Conservation (phyloP, 2,113 vertebrate genomes). For the Erythrolamprus reginae region DNA sequence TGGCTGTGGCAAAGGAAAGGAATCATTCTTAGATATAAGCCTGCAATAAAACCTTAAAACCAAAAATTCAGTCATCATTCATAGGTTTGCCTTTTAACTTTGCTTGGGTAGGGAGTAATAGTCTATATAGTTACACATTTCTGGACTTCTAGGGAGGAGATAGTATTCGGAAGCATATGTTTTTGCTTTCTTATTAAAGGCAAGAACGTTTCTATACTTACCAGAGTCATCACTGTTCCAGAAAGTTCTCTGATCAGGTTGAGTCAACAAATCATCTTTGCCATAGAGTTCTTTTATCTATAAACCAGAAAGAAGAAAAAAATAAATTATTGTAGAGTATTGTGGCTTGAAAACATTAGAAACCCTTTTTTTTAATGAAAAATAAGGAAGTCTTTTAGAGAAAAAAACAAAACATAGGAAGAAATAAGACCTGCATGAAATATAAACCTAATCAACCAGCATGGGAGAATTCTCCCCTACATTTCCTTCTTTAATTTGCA, state of each 20-base stretch:
- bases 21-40: background rate
- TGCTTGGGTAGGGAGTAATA: background rate
- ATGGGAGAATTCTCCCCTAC: background rate
- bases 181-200: background rate
- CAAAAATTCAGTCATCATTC: background rate
- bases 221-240: slow-evolving; percentile 70
- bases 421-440: background rate
- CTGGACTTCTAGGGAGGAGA: background rate
- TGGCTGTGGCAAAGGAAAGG: background rate
- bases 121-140: background rate
- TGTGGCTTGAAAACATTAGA: background rate
- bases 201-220: slow-evolving; percentile 6
- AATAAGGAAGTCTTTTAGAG: slow-evolving; percentile 17
- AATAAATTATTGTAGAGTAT: background rate
- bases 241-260: slow-evolving; percentile 63
- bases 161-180: accelerated
- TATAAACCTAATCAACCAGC: background rate
- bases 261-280: slow-evolving; percentile 56
- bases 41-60: background rate
- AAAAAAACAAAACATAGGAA: background rate
- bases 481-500: slow-evolving; percentile 18
- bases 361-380: background rate
- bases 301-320: slow-evolving; percentile 58
- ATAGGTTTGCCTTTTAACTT: background rate
- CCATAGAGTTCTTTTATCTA: slow-evolving; percentile 68